Conservation (phyloP, 2,888 invertebrate genomes). For the Endomychus coccineus region DNA sequence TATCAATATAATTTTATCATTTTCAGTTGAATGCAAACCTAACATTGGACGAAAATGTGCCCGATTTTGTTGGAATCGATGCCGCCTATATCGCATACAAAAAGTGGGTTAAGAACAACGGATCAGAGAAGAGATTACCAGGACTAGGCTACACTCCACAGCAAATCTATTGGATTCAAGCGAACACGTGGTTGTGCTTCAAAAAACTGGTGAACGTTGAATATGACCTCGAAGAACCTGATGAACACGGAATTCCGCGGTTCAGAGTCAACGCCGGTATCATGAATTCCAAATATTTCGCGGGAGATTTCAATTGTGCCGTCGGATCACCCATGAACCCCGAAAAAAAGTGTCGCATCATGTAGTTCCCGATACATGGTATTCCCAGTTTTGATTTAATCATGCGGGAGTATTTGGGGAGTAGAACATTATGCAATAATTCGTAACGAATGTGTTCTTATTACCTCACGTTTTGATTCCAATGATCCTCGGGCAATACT, state of each 20-base stretch:
- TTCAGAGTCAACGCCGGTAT: conserved; percentile 26
- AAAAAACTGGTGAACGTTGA: conserved; percentile 13
- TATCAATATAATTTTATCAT: no score
- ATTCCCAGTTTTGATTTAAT: no score
- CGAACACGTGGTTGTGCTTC: conserved; percentile 27
- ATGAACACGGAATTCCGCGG: conserved; percentile 14
- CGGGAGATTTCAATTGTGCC: conserved; percentile 29
- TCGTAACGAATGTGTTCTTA: no score
- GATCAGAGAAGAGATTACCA: conserved; percentile 58
- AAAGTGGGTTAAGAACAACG: conserved; percentile 59
- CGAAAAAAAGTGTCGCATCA: conserved; percentile 26
- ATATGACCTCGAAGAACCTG: conserved; percentile 11
- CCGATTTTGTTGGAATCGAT: conserved; percentile 84
- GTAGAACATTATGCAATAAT: no score
- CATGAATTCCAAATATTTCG: conserved; percentile 29
- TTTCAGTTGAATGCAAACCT: conserved; percentile 73
- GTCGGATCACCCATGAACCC: conserved; percentile 30
- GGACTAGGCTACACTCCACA: conserved; percentile 60
- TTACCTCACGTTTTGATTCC: no score
- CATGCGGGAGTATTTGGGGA: no score
- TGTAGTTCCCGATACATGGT: no score
- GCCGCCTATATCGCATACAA: conserved; percentile 77
- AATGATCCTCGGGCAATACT: no score
- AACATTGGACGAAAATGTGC: conserved; percentile 85
- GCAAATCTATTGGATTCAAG: conserved; percentile 46